Percentiles rank a stretch among this genome's conserved stretches.
Evolutionary conservation across 2,113 vertebrate genomes (phyloP).

Genomic region (Seriola aureovittata): DNA sequence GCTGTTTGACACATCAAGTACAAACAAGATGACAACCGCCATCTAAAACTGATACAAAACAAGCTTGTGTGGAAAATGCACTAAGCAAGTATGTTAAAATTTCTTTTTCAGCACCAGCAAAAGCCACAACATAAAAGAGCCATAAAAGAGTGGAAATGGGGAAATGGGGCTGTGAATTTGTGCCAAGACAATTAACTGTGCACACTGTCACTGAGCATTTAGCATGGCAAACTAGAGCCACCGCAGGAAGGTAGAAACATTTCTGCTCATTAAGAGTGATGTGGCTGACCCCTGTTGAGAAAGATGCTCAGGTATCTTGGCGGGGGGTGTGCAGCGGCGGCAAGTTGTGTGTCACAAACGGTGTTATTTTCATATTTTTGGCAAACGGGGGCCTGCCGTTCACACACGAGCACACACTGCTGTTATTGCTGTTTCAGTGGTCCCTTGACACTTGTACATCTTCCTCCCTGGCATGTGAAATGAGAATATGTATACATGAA

Average conservation of each 20-base stretch:
- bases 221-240: constrained; percentile 48
- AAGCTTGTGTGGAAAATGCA: background rate
- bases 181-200: constrained; percentile 54
- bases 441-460: constrained; percentile 75
- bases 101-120: constrained; percentile 9
- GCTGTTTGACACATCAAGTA: background rate
- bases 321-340: constrained; percentile 65
- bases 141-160: too few species aligned
- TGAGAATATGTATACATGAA: constrained; percentile 51
- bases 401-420: constrained; percentile 65
- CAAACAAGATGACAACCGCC: background rate
- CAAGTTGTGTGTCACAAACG: constrained; percentile 71
- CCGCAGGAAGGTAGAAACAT: constrained; percentile 55
- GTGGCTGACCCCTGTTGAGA: constrained; percentile 73
- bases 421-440: constrained; percentile 80
- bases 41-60: background rate
- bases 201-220: constrained; percentile 48
- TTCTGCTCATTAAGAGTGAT: constrained; percentile 75
- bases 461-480: constrained; percentile 66
- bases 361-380: constrained; percentile 76
- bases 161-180: constrained; percentile 1
- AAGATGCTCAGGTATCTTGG: constrained; percentile 78
- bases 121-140: constrained; percentile 11
- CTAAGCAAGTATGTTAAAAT: background rate
- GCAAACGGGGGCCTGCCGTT: constrained; percentile 63